Evolutionary conservation across 2,113 vertebrate species (phyloP).

Genomic region (Heterotis niloticus): DNA sequence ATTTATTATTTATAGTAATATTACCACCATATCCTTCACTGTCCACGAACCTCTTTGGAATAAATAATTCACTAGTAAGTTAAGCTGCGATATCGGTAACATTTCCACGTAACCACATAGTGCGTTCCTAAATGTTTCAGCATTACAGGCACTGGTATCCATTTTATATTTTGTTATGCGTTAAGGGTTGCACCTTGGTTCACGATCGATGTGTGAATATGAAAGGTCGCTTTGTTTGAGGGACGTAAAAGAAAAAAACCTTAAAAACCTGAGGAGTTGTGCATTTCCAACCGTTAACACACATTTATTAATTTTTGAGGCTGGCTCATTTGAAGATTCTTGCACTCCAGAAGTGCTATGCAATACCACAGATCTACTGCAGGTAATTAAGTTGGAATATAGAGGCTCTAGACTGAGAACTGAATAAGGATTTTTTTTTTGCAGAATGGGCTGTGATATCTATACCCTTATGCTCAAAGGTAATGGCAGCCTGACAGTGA

Average conservation of each 20-base stretch:
- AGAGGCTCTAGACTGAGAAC: background rate
- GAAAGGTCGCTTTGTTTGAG: no score
- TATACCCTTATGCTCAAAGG: background rate
- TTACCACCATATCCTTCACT: constrained; percentile 63
- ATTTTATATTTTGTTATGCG: constrained; percentile 1
- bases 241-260: no score
- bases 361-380: background rate
- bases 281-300: background rate
- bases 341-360: background rate
- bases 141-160: background rate
- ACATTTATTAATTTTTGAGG: background rate
- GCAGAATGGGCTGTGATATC: constrained; percentile 12
- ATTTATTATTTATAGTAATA: constrained; percentile 72
- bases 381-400: background rate
- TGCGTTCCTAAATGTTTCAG: constrained; percentile 30
- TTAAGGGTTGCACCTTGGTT: background rate
- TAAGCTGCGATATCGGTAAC: constrained; percentile 52
- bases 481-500: background rate
- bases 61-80: constrained; percentile 62
- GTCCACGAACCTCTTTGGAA: constrained; percentile 60
- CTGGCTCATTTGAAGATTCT: background rate
- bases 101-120: constrained; percentile 35
- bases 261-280: no score
- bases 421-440: constrained; percentile 11
- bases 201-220: no score